Base-by-base conservation (phyloP, 1,140 invertebrate genomes). In the Akabosia matsudoensis region DNA sequence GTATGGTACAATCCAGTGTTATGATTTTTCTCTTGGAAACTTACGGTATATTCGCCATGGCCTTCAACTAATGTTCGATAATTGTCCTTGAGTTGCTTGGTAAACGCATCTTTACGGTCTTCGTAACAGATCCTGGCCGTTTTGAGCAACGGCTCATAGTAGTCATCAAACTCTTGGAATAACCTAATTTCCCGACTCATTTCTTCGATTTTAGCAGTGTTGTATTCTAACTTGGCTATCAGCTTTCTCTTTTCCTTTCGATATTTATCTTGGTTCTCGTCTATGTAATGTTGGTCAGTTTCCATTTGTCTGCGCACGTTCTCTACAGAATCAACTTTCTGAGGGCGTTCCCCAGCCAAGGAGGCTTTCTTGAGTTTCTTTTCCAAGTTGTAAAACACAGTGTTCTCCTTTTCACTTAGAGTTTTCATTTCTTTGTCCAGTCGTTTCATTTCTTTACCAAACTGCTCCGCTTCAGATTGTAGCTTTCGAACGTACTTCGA, bases 251-350 rank as follows among this genome's bases (percentile, higher is more conserved):
- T n/a, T n/a, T n/a, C n/a, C n/a, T 45, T 10, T 45, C 7, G 37
- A 45, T 45, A 10, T 10, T 45, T 7, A 45, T 45, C 37, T 45
- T 45, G n/a, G n/a, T 45, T 45, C 37, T 45, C 37, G 18, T 18
- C 37, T 45, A n/a, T 45, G 37, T 18, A 45, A 45, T 10, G 37
- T 45, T 45, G 37, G 7, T 45, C 18, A 7, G 31, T 30, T 67
- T 67, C 28, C 28, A 31, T 30, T 67, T 67, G 24, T 67, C 61
- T n/a, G n/a, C n/a, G n/a, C n/a, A n/a, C n/a, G n/a, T n/a, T n/a
- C n/a, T n/a, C n/a, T n/a, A n/a, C n/a, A n/a, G n/a, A n/a, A n/a
- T n/a, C n/a, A n/a, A n/a, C n/a, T n/a, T n/a, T n/a, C n/a, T n/a
- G n/a, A n/a, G n/a, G n/a, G 28, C 61, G 7, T 30, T 31, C 7